Conservation (phyloP, 2,888 invertebrate genomes). For the Proisotoma minuta region DNA sequence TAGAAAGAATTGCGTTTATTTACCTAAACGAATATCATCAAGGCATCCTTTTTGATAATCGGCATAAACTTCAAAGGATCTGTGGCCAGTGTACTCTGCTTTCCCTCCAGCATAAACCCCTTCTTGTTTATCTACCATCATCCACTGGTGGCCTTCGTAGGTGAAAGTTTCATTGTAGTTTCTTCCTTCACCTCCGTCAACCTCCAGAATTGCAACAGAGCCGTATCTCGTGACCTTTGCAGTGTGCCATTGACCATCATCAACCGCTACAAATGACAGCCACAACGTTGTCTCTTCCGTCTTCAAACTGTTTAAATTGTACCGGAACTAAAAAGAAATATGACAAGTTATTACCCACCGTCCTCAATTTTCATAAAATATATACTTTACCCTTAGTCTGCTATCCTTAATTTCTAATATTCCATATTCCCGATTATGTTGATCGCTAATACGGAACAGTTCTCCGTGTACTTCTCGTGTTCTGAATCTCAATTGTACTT, state of each 20-base stretch:
- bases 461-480: conserved; percentile 90
- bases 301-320: conserved; percentile 83
- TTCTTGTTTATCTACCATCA: conserved; percentile 87
- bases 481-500: conserved; percentile 87
- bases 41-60: conserved; percentile 95
- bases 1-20: no score
- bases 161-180: conserved; percentile 88
- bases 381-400: conserved; percentile 72
- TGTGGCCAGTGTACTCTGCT: conserved; percentile 88
- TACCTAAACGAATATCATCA: conserved; percentile 49
- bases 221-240: conserved; percentile 58
- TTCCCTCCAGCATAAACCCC: conserved; percentile 94
- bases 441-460: conserved; percentile 87
- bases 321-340: no score
- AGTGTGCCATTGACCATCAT: conserved; percentile 96
- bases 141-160: conserved; percentile 85
- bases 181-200: conserved; percentile 92
- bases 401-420: conserved; percentile 88
- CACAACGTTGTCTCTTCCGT: conserved; percentile 87
- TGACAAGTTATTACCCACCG: no score
- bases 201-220: conserved; percentile 68
- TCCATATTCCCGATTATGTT: conserved; percentile 89
- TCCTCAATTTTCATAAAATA: no score
- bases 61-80: conserved; percentile 89
- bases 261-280: conserved; percentile 82